Base-by-base conservation (phyloP, 2,113 vertebrate genomes). In the Mixornis gularis region DNA sequence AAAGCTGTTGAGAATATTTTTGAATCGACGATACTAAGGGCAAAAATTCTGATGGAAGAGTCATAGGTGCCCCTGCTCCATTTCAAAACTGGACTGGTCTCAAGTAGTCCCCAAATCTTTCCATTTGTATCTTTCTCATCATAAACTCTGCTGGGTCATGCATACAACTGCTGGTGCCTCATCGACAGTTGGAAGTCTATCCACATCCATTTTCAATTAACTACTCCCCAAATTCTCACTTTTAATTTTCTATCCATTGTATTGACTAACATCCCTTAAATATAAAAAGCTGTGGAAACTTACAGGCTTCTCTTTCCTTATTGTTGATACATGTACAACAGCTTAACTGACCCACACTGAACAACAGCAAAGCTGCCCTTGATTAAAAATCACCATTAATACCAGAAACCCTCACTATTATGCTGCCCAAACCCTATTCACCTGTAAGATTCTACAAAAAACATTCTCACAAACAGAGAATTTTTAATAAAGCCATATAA, bases 401-500 rank as follows among this genome's bases (percentile, higher is more conserved):
- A 73, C n/a, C n/a, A 53, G 43, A 85, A 48, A 36, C 52, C 26
- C 10, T 58, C n/a, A 29, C 8, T 58, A 38, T 26, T 36, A 64
- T 6, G n/a, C 21, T 72, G n/a, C 13, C 22, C 17, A 85, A 92
- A 66, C 8, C 6, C 30, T 74, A 43, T 25, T 70, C 52, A 62
- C 26, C 20, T 48, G 7, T 24, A 30, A 79, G n/a, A 74, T 17
- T 68, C 36, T 30, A 58, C 5, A 76, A 56, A 63, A 80, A 80
- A 44, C 7, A 26, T 4, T 34, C 48, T 66, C 21, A 74, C 17
- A 24, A 24, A 22, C 46, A 17, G 18, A 66, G 63, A 66, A 4
- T 41, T 36, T 79, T 69, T 56, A 63, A 85, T 92, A 95, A 93
- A 96, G 87, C 40, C 13, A 76, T 25, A 51, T 30, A 51, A 74